Evolutionary conservation across 2,113 vertebrate genomes (phyloP), one percentile per base, ranked within the genome.

Genomic region (Helogale parvula): DNA sequence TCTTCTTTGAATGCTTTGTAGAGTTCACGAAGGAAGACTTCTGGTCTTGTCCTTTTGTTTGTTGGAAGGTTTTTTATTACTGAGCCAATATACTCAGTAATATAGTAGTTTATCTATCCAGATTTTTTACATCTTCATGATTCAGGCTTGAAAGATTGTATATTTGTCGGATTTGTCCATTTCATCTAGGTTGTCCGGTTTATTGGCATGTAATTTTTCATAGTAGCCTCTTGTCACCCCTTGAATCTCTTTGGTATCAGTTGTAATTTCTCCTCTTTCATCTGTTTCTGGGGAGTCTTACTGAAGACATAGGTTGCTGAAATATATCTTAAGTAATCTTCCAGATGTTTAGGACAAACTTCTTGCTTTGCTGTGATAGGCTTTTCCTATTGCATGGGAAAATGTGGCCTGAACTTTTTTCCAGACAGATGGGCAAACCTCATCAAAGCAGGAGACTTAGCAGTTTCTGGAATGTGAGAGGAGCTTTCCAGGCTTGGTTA

Each of bases 381-480:
- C 16, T 94, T 97, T 93, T 94, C 66, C 83, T 89, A 82, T 31
- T 83, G 19, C 52, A 85, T 88, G 69, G 35, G 50, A 23, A 65
- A 97, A 89, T 0, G 5, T 31, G 45, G 25, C 4, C 69, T 77
- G 68, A 54, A 57, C 27, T 85, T 93, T 79, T 89, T 96, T 96
- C 65, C 33, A 87, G 86, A 93, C 63, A 93, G 89, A 92, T 47
- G n/a, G 57, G 16, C 81, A 87, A 83, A 92, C 16, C 66, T 96
- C 45, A 47, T 33, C 76, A 35, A 94, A 72, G 21, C 69, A 80
- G 27, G 68, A 97, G 74, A 77, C 25, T 3, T 13, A 86, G 79
- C 16, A 85, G 79, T 79, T 97, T 96, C 83, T 84, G 69, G 80
- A 95, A 96, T 60, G 50, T 94, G 85, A 95, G 60, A 95, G 74